Base-by-base conservation (phyloP, 2,888 invertebrate species). In the Ramazzottius varieornatus region DNA sequence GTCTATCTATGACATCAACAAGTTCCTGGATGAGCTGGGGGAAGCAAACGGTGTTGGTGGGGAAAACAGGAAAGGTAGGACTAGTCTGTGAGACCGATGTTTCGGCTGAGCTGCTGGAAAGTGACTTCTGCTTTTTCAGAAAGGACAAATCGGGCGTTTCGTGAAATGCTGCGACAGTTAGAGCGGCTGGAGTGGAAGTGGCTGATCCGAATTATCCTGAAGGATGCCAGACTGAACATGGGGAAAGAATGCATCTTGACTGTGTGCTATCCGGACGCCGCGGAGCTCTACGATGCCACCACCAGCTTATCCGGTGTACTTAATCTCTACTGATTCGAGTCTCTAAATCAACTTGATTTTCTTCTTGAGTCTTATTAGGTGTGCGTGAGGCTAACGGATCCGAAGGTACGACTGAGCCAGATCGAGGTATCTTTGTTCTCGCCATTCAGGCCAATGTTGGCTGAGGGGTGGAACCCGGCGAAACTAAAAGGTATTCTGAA, bases 391-490 rank as follows among this genome's bases (percentile, higher is more conserved):
- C 76, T 88, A 46, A 78, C 79, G 54, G 82, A 86, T 71, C 81
- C 82, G 0, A 77, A 77, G 46, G 76, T 80, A 1, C 80, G 83
- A 32, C 78, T 84, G 1, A 79, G 82, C 72, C 83, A 84, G 73
- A 78, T 85, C 64, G 83, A 82, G 64, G 80, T 86, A 63, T 78
- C 82, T 67, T 74, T 90, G 16, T 88, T 88, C 75, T 82, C 82
- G 65, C 83, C 88, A 1, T 84, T 90, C 71, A 82, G 85, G 65
- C 91, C 92, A 0, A 93, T 93, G 91, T 77, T 91, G 64, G 85
- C 89, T 1, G 86, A 89, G 72, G 78, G 84, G 63, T 83, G 84
- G 34, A 81, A 83, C 65, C 78, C 83, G 2, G 80, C 80, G 33
- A 76, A 81, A 64, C 76, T 71, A 46, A 32, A 24, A 40, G 34